Conservation (phyloP, 2,113 vertebrate species). For the Nycticorax nycticorax region DNA sequence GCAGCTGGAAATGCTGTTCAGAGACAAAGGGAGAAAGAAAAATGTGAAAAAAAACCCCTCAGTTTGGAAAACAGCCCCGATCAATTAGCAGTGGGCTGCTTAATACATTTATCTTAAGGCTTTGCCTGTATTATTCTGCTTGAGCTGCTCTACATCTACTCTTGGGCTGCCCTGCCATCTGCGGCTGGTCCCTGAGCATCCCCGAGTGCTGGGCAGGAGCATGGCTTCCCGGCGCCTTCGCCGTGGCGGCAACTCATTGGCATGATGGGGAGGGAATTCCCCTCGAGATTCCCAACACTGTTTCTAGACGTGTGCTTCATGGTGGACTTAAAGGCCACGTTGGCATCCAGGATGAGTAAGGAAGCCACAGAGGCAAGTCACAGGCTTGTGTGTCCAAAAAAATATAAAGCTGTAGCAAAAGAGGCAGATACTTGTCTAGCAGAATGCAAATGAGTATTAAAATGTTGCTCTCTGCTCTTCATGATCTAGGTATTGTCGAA, state of each 20-base stretch:
- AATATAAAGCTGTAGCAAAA: not conserved
- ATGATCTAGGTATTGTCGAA: not conserved
- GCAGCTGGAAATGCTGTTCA: not conserved
- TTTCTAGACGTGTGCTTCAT: not conserved
- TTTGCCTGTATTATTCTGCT: not conserved
- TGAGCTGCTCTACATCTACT: not conserved
- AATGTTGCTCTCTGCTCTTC: not conserved
- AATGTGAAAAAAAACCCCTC: not conserved
- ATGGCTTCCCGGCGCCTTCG: not conserved
- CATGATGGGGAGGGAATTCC: not conserved
- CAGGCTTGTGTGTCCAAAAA: not conserved
- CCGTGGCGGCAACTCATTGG: not conserved
- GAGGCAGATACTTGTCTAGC: not conserved
- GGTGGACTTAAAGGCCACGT: not conserved
- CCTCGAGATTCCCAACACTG: not conserved
- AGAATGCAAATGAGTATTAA: not conserved
- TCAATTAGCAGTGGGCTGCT: not conserved
- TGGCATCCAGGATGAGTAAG: not conserved
- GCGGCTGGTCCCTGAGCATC: not conserved
- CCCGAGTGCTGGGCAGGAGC: not conserved
- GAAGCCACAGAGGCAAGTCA: not conserved
- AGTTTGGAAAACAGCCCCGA: not conserved
- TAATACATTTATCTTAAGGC: not conserved
- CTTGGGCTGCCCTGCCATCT: not conserved
- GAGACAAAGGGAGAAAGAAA: not conserved